Base-by-base conservation (phyloP, 35 echinoderm and acorn worm species). In the Diadema setosum region DNA sequence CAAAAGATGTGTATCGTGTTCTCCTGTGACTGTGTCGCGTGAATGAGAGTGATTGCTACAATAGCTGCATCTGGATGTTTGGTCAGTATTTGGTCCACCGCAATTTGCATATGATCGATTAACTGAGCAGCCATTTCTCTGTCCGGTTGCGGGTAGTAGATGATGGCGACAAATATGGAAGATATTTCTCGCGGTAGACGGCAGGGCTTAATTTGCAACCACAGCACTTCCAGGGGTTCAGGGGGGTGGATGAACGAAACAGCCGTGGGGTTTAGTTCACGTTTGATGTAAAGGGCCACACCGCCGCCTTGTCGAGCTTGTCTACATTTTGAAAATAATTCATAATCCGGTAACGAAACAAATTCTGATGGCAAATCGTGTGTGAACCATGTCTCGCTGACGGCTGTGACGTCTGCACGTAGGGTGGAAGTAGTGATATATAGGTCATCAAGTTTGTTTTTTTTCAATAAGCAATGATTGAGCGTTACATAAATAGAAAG, bases 31-130 rank as follows among this genome's bases (percentile, higher is more conserved):
- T n/a, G n/a, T n/a, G n/a, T n/a, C n/a, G n/a, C n/a, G n/a, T n/a
- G n/a, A n/a, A n/a, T n/a, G n/a, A n/a, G n/a, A n/a, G n/a, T n/a
- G n/a, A n/a, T n/a, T 25, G 84, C 48, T 3, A 65, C 17, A 32
- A 84, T 46, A 12, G 30, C 88, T 69, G 58, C 57, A 46, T 90
- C 81, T 9, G 88, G 88, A 73, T 83, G 80, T 17, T 30, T 20
- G 18, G 87, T 59, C 9, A 31, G 9, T 35, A 89, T 31, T 4
- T 12, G 5, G 55, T 89, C 87, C 1, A 81, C 63, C 17, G 74
- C 27, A 5, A 32, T 29, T 82, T 63, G 57, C 9, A 86, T 24
- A 20, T 86, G 84, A n/a, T 86, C 84, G n/a, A 42, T 24, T 65
- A 86, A 64, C 17, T 1, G 35, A 5, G 21, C 42, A 18, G 33